Conservation (phyloP, 2,888 invertebrate genomes). For the Drosophila atroscutellata region DNA sequence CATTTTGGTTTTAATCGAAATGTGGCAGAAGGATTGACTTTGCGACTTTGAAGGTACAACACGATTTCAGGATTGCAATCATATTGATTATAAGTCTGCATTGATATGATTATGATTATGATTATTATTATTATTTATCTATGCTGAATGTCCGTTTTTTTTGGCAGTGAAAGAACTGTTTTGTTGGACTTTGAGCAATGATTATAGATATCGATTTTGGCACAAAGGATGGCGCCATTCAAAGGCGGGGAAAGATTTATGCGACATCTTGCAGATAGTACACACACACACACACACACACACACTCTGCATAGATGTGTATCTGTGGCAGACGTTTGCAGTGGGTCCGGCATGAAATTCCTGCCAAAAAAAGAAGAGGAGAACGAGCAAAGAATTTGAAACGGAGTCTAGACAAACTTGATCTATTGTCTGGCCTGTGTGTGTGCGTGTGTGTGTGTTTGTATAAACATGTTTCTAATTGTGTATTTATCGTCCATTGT, state of each 20-base stretch:
- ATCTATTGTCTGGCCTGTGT: conserved; percentile 25
- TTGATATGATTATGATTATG: too few relatives aligned
- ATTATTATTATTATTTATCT: not conserved
- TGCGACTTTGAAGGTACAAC: not conserved
- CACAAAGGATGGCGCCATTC: not conserved
- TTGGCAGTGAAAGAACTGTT: not conserved
- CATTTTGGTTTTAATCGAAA: not conserved
- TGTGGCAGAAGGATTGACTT: too few relatives aligned
- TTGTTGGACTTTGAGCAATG: not conserved
- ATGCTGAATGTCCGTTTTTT: not conserved
- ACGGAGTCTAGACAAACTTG: conserved; percentile 11
- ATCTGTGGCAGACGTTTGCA: not conserved
- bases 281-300: not conserved
- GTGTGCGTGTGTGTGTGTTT: not conserved
- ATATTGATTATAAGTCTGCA: not conserved
- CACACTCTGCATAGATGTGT: not conserved
- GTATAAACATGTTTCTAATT: conserved; percentile 42
- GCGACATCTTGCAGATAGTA: conserved; percentile 1
- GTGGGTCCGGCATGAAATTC: not conserved
- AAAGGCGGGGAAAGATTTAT: not conserved
- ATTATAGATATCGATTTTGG: not conserved
- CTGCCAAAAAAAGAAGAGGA: not conserved
- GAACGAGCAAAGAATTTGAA: not conserved
- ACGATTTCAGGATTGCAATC: not conserved
- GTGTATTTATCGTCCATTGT: conserved; percentile 34